Evolutionary conservation across 1,140 invertebrate species (phyloP), one percentile per base, ranked within the genome.

Genomic region (Mya arenaria): DNA sequence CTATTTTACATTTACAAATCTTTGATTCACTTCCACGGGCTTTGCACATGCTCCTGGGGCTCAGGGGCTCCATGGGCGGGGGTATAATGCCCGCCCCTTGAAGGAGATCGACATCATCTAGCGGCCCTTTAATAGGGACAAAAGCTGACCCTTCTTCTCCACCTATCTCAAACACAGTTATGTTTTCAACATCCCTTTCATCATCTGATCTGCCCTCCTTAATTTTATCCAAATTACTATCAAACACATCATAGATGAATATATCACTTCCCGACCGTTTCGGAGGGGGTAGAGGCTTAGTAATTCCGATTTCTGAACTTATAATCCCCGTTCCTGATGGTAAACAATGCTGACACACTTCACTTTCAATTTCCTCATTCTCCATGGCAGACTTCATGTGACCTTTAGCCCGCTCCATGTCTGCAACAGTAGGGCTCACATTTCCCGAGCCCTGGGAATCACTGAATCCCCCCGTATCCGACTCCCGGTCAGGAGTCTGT

Each of bases 1-100:
- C 77, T 41, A 73, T 55, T 60, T 84, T 69, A 75, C 83, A 84
- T 58, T 80, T 80, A 55, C 83, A 80, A 66, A 80, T 71, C 13
- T 74, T 66, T 34, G 68, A 84, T 10, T 58, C 68, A 37, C 62
- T 75, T 41, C 63, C 75, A 23, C 37, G 32, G 0, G 52, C 71
- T 32, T 60, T 81, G 48, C 74, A 79, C 17, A 62, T 55, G 3
- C 58, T 37, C 25, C 32, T 36, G n/a, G 55, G 75, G 3, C 34
- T 41, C 34, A 30, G 69, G n/a, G 71, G 77, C 30, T 58, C 69
- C 15, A 60, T 41, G 37, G 39, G 69, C 23, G 71, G 77, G 34
- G 69, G 73, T 25, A 36, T 39, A 32, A 32, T 52, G 15, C 34
- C 73, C 30, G 73, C 60, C 73, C 73, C 73, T 75, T 52, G 58